Evolutionary conservation across 2,797 vertebrate genomes (phyloP).

Genomic region (Manis pentadactyla): DNA sequence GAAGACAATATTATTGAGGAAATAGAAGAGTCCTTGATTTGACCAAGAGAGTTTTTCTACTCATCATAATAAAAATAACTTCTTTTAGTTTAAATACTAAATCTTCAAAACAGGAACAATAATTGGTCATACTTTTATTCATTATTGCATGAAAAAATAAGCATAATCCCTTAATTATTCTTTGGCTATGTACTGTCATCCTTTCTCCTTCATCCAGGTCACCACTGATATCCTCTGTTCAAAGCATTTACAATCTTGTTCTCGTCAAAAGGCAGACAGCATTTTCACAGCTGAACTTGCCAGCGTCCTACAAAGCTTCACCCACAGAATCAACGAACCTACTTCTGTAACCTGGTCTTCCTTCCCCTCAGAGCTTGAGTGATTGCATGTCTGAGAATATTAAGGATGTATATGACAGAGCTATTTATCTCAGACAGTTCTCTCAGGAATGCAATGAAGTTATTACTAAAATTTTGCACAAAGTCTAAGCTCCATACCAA

Average conservation of each 20-base stretch:
- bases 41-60: neutral
- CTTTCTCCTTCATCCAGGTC: neutral
- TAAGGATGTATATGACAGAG: conserved; percentile 77
- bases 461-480: conserved; percentile 77
- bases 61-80: neutral
- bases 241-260: conserved; percentile 52
- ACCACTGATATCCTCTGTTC: neutral
- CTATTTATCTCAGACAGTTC: conserved; percentile 80
- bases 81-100: neutral
- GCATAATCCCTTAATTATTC: neutral
- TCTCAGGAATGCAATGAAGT: conserved; percentile 72
- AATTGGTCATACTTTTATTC: neutral
- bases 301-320: conserved; percentile 11
- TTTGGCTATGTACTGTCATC: neutral
- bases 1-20: neutral
- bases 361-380: conserved; percentile 62
- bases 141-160: neutral
- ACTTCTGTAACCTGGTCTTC: conserved; percentile 64
- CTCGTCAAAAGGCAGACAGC: conserved; percentile 3
- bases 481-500: conserved; percentile 64
- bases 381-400: conserved; percentile 71
- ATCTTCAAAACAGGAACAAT: neutral
- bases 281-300: conserved; percentile 41
- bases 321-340: conserved; percentile 36
- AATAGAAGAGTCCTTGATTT: neutral